These are phyloP conservation scores for Ceriagrion tenellum DNA, from an alignment of 2,888 invertebrate genomes.

Conservation along the genomic window DNA sequence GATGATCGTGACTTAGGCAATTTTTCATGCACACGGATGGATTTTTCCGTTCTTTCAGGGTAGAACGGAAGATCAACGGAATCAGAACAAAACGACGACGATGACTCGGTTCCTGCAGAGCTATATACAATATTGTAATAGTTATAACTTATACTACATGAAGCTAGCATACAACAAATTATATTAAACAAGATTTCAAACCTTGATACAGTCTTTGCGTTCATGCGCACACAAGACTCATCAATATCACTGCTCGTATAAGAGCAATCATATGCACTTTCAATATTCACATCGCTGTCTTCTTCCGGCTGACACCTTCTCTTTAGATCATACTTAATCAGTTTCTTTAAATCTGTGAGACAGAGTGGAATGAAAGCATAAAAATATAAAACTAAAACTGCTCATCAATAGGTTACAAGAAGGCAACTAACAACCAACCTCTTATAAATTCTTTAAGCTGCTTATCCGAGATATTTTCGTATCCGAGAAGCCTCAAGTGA, in stretches of 20 bases:
- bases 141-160: neutral
- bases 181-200: neutral
- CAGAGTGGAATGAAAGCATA: neutral
- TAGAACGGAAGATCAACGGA: neutral
- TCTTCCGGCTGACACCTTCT: neutral
- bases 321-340: slow-evolving; percentile 83
- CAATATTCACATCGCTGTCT: neutral
- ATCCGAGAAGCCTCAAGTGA: slow-evolving; percentile 88
- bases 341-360: slow-evolving; percentile 82
- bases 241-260: neutral
- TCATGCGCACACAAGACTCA: neutral
- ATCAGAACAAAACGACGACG: neutral
- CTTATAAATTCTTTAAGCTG: slow-evolving; percentile 89
- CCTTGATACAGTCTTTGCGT: neutral
- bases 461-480: slow-evolving; percentile 86
- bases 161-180: neutral
- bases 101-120: neutral
- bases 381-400: neutral
- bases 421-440: slow-evolving; percentile 71
- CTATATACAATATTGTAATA: neutral
- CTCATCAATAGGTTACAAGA: neutral
- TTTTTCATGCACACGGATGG: too few species aligned
- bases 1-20: neutral
- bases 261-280: neutral
- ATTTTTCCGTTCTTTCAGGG: neutral